Percentiles rank a stretch among this genome's conserved stretches.
phyloP scores from a whole-genome alignment of 1,140 invertebrate genomes.

The Pteromalus puparum region DNA sequence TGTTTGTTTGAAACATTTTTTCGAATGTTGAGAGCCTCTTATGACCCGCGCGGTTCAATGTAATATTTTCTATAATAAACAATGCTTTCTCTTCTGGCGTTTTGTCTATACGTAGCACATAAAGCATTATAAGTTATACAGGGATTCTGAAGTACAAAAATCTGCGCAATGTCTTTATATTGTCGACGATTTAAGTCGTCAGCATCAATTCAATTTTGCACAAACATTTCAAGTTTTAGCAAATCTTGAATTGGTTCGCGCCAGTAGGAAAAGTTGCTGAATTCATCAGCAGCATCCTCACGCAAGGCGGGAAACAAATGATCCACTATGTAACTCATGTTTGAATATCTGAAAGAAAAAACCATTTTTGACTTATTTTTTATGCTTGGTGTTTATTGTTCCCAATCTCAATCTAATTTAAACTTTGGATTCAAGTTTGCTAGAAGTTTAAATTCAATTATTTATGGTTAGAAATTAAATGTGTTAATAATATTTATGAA shows the following conservation, averaged over 20 bases:
- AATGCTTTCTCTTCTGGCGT: not conserved
- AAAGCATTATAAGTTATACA: slow-evolving; percentile 28
- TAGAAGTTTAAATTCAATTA: slow-evolving; percentile 37
- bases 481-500: slow-evolving; percentile 32
- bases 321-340: slow-evolving; percentile 95
- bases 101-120: not conserved
- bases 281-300: slow-evolving; percentile 86
- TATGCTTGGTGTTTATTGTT: not conserved
- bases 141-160: slow-evolving; percentile 44
- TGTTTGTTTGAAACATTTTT: slow-evolving; percentile 13
- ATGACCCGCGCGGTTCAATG: not conserved
- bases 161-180: slow-evolving; percentile 6
- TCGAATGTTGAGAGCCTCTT: not conserved
- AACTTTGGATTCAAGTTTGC: not conserved
- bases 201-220: slow-evolving; percentile 55
- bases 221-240: slow-evolving; percentile 61
- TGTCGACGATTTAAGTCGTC: not conserved
- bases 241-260: slow-evolving; percentile 85
- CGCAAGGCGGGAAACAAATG: slow-evolving; percentile 91
- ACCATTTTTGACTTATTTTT: slow-evolving; percentile 43
- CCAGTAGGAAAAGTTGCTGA: slow-evolving; percentile 94
- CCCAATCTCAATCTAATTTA: not conserved
- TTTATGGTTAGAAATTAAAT: not conserved
- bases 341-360: slow-evolving; percentile 86
- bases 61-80: not conserved